Percentiles rank a stretch among this genome's conserved stretches.
Conservation (phyloP, 2,797 vertebrate genomes). For the Tinamus major region DNA sequence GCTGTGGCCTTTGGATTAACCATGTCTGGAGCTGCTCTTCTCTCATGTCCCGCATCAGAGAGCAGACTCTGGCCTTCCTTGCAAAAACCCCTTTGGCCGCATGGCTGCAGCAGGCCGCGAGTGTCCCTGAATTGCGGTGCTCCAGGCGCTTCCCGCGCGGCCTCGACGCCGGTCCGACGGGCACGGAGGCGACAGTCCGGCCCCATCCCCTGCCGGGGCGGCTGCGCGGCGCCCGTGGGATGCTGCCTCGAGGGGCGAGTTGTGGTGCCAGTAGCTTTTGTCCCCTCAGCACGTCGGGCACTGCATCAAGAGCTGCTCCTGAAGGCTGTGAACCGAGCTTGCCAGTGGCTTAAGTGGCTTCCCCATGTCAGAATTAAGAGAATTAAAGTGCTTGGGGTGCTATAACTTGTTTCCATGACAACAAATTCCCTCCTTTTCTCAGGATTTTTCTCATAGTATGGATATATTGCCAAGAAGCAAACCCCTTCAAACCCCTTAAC, state of each 20-base stretch:
- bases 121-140: accelerated
- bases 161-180: background rate
- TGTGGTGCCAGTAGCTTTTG: background rate
- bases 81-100: accelerated
- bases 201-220: background rate
- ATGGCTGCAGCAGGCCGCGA: background rate
- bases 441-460: background rate
- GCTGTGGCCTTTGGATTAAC: background rate
- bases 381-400: constrained; percentile 55
- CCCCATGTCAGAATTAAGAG: background rate
- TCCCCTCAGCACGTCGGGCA: background rate
- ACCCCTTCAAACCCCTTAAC: background rate
- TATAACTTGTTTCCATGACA: constrained; percentile 47
- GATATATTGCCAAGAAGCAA: background rate
- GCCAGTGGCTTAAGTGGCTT: constrained; percentile 29
- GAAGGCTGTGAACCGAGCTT: background rate
- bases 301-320: background rate
- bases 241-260: background rate
- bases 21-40: background rate
- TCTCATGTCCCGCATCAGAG: background rate
- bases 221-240: background rate
- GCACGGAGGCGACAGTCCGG: background rate
- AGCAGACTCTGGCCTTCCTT: background rate
- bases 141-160: background rate
- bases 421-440: constrained; percentile 26